Base-by-base conservation (phyloP, 2,113 vertebrate species). In the Cyanoramphus novaezelandiae region DNA sequence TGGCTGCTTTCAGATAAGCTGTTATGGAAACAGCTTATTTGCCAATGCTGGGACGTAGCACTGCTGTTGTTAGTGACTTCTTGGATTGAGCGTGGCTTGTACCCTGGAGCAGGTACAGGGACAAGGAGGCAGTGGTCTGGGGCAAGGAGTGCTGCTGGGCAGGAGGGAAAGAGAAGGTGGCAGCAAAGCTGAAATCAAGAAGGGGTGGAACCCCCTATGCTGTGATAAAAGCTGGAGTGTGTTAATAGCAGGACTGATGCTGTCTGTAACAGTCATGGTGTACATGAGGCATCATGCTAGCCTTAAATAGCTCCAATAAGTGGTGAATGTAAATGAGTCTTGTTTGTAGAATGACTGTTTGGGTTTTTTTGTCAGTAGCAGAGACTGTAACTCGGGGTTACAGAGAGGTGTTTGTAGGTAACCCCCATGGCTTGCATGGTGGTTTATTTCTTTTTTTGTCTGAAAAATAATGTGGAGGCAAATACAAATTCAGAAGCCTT, bases 131-230 rank as follows among this genome's bases (percentile, higher is more conserved):
- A 62, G 35, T 44, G 27, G 15, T 71, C 11, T 64, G 4, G 19
- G 10, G 11, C 8, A 14, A 71, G 29, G 13, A 70, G 5, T 0
- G 0, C 29, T 0, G 5, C 41, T 59, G 60, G 46, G 55, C 33
- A 37, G 28, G 17, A 49, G 41, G 5, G 57, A 52, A 50, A 47
- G 39, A 46, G 71, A 71, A 31, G 14, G 28, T 19, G 10, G 10
- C 33, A 64, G 39, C 65, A 71, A 60, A 60, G 20, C 39, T 82
- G 35, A 41, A 41, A 50, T 39, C 25, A 18, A 29, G 79, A 2
- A 8, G 11, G 11, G 6, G 2, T 64, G 29, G 29, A 80, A 94
- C 25, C 14, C 35, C 13, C 18, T 2, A 2, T n/a, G 16, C 62
- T 82, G 5, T 71, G 28, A 70, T 33, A 11, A 44, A 43, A 62